phyloP scores from a whole-genome alignment of 1,140 invertebrate genomes.

The Charaxes varanes region DNA sequence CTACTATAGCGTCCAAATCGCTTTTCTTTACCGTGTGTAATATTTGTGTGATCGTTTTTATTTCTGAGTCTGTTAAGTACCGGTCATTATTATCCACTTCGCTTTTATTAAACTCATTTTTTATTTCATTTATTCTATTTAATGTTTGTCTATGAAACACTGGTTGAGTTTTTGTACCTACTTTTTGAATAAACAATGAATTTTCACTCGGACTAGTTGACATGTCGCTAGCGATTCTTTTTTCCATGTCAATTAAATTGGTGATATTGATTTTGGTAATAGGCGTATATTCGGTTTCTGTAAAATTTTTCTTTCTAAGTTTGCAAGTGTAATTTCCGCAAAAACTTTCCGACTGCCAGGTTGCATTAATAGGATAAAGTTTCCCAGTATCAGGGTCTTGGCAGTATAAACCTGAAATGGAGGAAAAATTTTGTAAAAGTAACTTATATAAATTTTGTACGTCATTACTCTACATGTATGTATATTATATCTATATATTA shows the following conservation, averaged over 20 bases:
- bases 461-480: neutral
- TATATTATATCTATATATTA: too few relatives aligned
- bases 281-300: conserved; percentile 29
- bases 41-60: conserved; percentile 46
- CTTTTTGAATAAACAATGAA: conserved; percentile 9
- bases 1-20: conserved; percentile 59
- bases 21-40: conserved; percentile 57
- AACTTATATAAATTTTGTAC: neutral
- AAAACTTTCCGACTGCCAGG: conserved; percentile 58
- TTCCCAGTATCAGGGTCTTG: conserved; percentile 62
- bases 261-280: conserved; percentile 38
- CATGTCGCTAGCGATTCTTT: conserved; percentile 20
- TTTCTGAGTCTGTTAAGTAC: conserved; percentile 52
- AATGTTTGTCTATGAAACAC: conserved; percentile 17
- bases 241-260: conserved; percentile 13
- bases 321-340: conserved; percentile 68
- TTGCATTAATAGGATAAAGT: conserved; percentile 50
- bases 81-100: conserved; percentile 29
- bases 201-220: conserved; percentile 25
- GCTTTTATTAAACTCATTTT: conserved; percentile 11
- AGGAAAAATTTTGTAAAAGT: neutral
- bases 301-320: conserved; percentile 39
- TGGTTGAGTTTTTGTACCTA: conserved; percentile 14
- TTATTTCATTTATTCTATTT: conserved; percentile 15
- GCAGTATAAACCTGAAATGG: conserved; percentile 57